Base-by-base conservation (phyloP, 2,888 invertebrate species). In the Phragmatobia fuliginosa region DNA sequence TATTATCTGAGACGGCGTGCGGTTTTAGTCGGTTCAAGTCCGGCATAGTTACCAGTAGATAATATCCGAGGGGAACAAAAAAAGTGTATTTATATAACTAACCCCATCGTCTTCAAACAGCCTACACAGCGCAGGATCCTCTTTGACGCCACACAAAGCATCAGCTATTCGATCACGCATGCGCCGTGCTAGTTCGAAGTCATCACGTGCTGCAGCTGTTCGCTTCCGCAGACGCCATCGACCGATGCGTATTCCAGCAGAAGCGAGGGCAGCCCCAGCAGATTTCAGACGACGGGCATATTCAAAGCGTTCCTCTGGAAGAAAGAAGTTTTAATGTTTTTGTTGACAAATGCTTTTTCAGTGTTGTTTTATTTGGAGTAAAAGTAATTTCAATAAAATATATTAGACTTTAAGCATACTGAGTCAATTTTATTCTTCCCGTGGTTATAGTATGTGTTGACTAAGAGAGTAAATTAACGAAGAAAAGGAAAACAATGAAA, bases 111-210 rank as follows among this genome's bases (percentile, higher is more conserved):
- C 93, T 87, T 99, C 99, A 73, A 99, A 95, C 61, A 99, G 94
- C 80, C 97, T 96, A 36, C 97, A 96, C 0, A 99, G 95, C 78
- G 96, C 96, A 0, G 98, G 94, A 70, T 97, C 97, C 66, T 97
- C 96, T 82, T 98, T 97, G 1, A 98, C 96, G 66, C 97, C 96
- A 25, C 96, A 94, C 62, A 98, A 95, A 69, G 98, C 98, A 82
- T 98, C 97, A 82, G 99, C 97, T 85, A 99, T 98, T 91, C 99
- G 97, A 72, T 97, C 97, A 84, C 99, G 97, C 92, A 99, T 98
- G 68, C 97, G 95, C 74, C 98, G 96, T 0, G 99, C 99, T 74
- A 97, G 96, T 84, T 99, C 98, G 87, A 98, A 99, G 92, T 99
- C 99, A 85, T 99, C 99, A 69, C 97, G 96, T 58, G 98, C 98